These are phyloP conservation scores for Cyprinodon diabolis DNA, from an alignment of 2,797 vertebrate genomes.

Conservation along the genomic window DNA sequence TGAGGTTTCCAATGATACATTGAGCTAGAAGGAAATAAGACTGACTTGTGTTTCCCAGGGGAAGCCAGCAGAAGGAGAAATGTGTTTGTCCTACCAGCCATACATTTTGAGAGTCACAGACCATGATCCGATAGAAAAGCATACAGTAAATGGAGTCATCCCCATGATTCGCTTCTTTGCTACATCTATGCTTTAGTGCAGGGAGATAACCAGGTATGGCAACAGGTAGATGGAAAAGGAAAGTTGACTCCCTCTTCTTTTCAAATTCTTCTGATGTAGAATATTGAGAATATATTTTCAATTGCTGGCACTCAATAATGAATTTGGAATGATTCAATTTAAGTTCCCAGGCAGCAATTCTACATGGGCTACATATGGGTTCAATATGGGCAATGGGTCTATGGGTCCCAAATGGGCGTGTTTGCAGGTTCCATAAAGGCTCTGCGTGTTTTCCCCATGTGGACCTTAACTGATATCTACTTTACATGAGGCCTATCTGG, in stretches of 20 bases:
- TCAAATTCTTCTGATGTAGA: slow-evolving; percentile 40
- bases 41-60: slow-evolving; percentile 22
- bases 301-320: slow-evolving; percentile 19
- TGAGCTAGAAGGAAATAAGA: slow-evolving; percentile 38
- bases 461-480: too few species aligned
- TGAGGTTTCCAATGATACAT: slow-evolving; percentile 61
- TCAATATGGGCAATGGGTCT: too few species aligned
- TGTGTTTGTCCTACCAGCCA: slow-evolving; percentile 29
- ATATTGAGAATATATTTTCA: slow-evolving; percentile 15
- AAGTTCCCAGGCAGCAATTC: neutral
- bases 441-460: too few species aligned
- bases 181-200: slow-evolving; percentile 65
- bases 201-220: slow-evolving; percentile 53
- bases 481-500: too few species aligned
- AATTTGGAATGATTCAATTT: neutral
- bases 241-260: slow-evolving; percentile 57
- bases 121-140: slow-evolving; percentile 54
- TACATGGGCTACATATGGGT: too few species aligned
- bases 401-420: too few species aligned
- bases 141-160: slow-evolving; percentile 70
- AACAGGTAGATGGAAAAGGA: slow-evolving; percentile 65
- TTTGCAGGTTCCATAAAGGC: too few species aligned
- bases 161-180: slow-evolving; percentile 56
- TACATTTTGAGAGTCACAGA: slow-evolving; percentile 38
- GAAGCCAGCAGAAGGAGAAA: neutral